Base-by-base conservation (phyloP, 2,888 invertebrate genomes). In the Matsumyia berberina region DNA sequence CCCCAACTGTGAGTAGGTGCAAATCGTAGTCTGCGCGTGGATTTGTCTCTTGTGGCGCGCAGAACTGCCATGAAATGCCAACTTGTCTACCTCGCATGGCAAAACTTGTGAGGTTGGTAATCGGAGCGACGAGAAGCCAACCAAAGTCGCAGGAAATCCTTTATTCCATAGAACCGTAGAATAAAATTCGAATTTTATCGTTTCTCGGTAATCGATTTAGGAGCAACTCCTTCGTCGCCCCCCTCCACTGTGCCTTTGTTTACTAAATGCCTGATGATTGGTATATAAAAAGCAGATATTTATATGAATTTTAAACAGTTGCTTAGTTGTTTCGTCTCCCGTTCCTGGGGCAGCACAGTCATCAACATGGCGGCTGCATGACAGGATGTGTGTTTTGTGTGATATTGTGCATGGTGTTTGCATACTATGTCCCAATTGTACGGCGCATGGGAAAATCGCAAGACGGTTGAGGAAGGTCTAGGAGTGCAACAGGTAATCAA, bases 171-270 rank as follows among this genome's bases (percentile, higher is more conserved):
- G 85, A 85, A 85, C 58, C 39, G 79, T 70, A 58, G 80, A 77
- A 81, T 81, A 76, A 81, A 72, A 86, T 80, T 80, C 76, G 76
- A 80, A 81, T 86, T 86, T 86, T 86, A 86, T 86, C 86, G 81
- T 77, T 86, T 86, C 86, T 44, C 42, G 60, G 86, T 81, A 86
- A 86, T 86, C 86, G 86, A 85, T 79, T 80, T 80, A 57, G 58
- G 46, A 76, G 76, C 85, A 53, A 55, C 46, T 49, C 58, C 39
- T 44, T 58, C 12, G 15, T 6, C 53, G 19, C 58, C 6, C 62
- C 15, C 31, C 53, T 4, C 44, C 17, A n/a, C 17, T 5, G 70
- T 44, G 60, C 35, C 53, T 85, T 85, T 85, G 80, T 85, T 80
- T 80, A 76, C 85, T 85, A 80, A 85, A 85, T 74, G 85, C 74